Base-by-base conservation (phyloP, 2,113 vertebrate genomes). In the Ptychochromis oligacanthus region DNA sequence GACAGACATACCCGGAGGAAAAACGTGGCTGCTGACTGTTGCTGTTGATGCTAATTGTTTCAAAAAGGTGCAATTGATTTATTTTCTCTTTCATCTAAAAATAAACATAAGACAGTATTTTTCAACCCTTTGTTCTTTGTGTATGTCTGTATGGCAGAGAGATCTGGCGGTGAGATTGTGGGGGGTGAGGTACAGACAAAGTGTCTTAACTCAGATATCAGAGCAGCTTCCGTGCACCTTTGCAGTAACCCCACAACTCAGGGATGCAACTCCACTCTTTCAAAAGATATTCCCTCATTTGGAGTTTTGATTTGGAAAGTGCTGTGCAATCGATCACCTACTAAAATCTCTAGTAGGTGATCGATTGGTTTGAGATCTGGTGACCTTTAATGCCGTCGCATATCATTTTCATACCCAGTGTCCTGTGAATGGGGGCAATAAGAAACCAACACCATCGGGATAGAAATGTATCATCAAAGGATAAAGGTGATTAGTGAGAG, bases 51-150 rank as follows among this genome's bases (percentile, higher is more conserved):
- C 64, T 28, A 52, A 77, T 79, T 80, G 72, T 87, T 89, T 34
- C 60, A 74, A 75, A 82, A 72, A 88, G 52, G 40, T 26, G n/a
- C 8, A 81, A 76, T 52, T 80, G 77, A 86, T 61, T 80, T 78
- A 60, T 83, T 91, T 79, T 88, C 57, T 84, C 89, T 92, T 94
- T 94, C 57, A 88, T 90, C 91, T 93, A 93, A 93, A 94, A 90
- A 92, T 93, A 92, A 81, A 83, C 70, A 64, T 76, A 72, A 83
- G 88, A 84, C 43, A 52, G 17, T 74, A 76, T 88, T 87, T 82
- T 84, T 92, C 80, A 52, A 77, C 58, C 34, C 72, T 80, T 84
- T 75, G 38, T 77, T 89, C 79, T 92, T 81, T 67, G 54, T 46
- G 26, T 75, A 40, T 46, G 74, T 79, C 58, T 49, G 17, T n/a